These are phyloP conservation scores for Alces alces DNA, from an alignment of 2,113 vertebrate genomes.

Conservation along the genomic window DNA sequence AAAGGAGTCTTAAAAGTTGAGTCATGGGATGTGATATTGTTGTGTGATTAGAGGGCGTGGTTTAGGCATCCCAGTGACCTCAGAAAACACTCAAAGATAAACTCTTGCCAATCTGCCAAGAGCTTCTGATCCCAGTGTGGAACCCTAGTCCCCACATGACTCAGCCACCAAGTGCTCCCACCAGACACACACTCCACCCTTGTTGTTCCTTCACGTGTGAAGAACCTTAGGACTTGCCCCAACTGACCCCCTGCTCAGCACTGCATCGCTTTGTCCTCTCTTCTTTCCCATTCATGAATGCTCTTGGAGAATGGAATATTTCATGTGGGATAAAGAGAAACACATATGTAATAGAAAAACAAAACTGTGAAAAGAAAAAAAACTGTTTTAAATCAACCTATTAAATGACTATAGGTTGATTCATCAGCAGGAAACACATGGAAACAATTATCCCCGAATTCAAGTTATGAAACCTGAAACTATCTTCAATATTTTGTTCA, in stretches of 20 bases:
- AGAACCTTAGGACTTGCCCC: background rate
- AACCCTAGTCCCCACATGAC: background rate
- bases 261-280: background rate
- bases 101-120: background rate
- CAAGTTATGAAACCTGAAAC: constrained; percentile 44
- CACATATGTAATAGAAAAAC: constrained; percentile 39
- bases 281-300: constrained; percentile 18
- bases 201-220: background rate
- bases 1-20: background rate
- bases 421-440: constrained; percentile 52
- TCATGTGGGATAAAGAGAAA: constrained; percentile 8
- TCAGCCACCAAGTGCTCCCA: background rate
- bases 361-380: constrained; percentile 37
- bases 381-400: background rate
- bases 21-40: background rate
- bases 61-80: background rate
- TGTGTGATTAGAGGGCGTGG: background rate
- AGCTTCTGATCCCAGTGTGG: background rate
- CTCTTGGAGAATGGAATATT: background rate
- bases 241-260: background rate
- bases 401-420: constrained; percentile 38
- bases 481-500: background rate
- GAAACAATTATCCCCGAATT: constrained; percentile 30
- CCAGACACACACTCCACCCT: background rate
- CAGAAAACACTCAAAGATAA: background rate